phyloP scores from a whole-genome alignment of 2,888 invertebrate genomes.

The Lysandra bellargus region DNA sequence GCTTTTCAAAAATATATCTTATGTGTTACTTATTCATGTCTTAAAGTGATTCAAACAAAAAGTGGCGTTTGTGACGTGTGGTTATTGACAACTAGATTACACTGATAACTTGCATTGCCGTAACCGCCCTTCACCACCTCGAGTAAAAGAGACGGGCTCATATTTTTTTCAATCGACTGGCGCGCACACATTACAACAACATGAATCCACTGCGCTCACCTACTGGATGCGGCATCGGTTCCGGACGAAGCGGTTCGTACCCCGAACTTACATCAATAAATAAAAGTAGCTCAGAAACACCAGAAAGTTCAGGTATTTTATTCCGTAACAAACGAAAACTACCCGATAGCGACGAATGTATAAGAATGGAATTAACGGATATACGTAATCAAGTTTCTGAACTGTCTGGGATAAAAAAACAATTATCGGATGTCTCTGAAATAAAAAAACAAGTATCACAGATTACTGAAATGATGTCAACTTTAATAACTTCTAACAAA shows the following conservation, averaged over 20 bases:
- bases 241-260: not conserved
- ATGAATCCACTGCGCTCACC: not conserved
- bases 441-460: conserved; percentile 4
- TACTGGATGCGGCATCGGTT: conserved; percentile 19
- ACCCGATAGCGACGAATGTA: not conserved
- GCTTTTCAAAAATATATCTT: too few relatives aligned
- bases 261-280: not conserved
- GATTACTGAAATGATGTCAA: not conserved
- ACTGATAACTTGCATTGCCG: too few relatives aligned
- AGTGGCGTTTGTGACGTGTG: too few relatives aligned
- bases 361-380: not conserved
- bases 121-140: too few relatives aligned
- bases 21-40: too few relatives aligned
- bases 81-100: too few relatives aligned
- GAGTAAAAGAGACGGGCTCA: too few relatives aligned
- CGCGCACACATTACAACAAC: too few relatives aligned
- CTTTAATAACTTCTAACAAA: too few relatives aligned
- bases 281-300: not conserved
- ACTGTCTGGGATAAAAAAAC: not conserved
- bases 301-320: not conserved
- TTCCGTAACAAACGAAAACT: not conserved
- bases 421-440: conserved; percentile 3
- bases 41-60: too few relatives aligned
- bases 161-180: too few relatives aligned
- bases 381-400: not conserved